Base-by-base conservation (phyloP, 2,113 vertebrate species). In the Ibidorhyncha struthersii region DNA sequence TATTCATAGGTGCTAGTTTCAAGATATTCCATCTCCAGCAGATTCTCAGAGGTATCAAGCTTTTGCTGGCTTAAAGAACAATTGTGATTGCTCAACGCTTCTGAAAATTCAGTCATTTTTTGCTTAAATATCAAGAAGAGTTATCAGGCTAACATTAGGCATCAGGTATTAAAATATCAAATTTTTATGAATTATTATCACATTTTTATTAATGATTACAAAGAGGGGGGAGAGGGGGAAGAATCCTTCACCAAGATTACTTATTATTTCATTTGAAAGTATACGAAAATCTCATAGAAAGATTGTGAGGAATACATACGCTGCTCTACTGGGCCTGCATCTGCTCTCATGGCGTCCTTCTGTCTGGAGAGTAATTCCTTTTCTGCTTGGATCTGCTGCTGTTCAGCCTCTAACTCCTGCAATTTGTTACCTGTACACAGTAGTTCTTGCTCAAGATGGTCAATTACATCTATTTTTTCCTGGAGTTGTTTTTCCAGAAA, bases 371-470 rank as follows among this genome's bases (percentile, higher is more conserved):
- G 95, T 90, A 99, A 96, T 89, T 99, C 99, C 26, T 98, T 98
- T 90, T 99, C 99, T 78, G 99, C 98, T 70, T 98, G 98, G 76
- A 99, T 97, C 89, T 99, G 98, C 86, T 98, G 98, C 65, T 98
- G 98, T 82, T 99, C 99, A 97, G 98, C 98, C 93, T 99, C 99
- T 95, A 99, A 96, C 93, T 99, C 99, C 78, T 98, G 99, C 89
- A 99, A 98, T 72, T 98, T 99, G 96, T 98, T 99, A 97, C 98
- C 96, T 86, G 99, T 99, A 96, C 98, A 98, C 73, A 98, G 97
- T 71, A 99, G 97, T 62, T 99, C 98, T 97, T 98, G 98, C 74
- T 98, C 97, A 95, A 99, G 98, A 79, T 97, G 98, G 91, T 98
- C 98, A 95, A 98, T 98, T 52, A 97, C 61, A 71, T 98, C 98